phyloP scores from a whole-genome alignment of 2,113 vertebrate species.

The Corythornis madagascariensis region DNA sequence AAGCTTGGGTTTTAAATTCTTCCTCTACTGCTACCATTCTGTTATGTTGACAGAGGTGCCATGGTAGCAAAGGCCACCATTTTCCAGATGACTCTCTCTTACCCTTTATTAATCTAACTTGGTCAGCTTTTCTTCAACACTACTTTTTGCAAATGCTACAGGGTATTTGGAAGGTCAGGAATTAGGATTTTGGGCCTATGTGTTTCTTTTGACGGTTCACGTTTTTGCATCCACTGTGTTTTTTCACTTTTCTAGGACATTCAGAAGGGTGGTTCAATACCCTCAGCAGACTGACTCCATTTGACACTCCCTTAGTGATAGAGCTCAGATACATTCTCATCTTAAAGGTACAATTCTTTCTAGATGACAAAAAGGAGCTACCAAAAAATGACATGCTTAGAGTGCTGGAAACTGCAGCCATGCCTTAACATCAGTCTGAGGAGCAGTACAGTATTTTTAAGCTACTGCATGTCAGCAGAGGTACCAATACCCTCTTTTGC shows the following conservation, averaged over 20 bases:
- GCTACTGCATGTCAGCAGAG: neutral
- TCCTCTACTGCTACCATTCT: neutral
- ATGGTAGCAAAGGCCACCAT: neutral
- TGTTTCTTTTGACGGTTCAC: neutral
- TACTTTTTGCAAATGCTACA: neutral
- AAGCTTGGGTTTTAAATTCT: neutral
- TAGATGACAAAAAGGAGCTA: neutral
- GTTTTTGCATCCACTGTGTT: neutral
- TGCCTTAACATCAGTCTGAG: neutral
- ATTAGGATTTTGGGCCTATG: neutral
- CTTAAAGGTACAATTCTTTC: neutral
- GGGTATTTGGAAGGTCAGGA: neutral
- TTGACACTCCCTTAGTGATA: neutral
- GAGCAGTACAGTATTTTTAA: neutral
- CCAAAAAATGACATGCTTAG: neutral
- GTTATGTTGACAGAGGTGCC: neutral
- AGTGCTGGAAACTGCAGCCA: neutral
- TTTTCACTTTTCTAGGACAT: neutral
- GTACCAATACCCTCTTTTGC: constrained; percentile 9
- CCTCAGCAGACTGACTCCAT: neutral
- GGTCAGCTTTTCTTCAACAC: neutral
- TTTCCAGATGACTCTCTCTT: neutral
- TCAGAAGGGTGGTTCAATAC: neutral
- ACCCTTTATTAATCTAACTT: neutral
- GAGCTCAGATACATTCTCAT: neutral